phyloP scores from a whole-genome alignment of 2,113 vertebrate genomes.

The Sialia sialis region DNA sequence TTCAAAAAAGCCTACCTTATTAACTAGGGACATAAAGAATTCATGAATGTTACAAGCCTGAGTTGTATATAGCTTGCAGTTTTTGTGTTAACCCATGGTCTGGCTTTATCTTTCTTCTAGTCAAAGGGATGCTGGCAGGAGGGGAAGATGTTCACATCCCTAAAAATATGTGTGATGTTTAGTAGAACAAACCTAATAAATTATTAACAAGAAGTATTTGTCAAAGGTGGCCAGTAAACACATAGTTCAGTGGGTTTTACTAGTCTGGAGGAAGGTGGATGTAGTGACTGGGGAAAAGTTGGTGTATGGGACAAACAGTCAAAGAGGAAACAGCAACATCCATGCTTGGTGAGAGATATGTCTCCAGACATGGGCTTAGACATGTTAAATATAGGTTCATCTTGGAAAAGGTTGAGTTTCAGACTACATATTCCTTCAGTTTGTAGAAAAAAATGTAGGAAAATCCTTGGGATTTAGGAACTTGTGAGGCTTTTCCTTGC shows the following conservation, averaged over 20 bases:
- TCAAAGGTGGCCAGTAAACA: background rate
- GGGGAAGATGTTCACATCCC: background rate
- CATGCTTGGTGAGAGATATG: background rate
- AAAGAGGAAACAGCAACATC: background rate
- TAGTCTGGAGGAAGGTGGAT: background rate
- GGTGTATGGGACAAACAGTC: background rate
- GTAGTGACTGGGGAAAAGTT: background rate
- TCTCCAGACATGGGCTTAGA: background rate
- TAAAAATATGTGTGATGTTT: background rate
- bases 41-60: background rate
- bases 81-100: background rate
- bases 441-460: background rate
- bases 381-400: background rate
- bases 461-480: background rate
- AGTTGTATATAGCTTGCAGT: background rate
- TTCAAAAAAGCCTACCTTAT: background rate
- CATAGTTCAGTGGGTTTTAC: background rate
- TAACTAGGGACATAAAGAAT: conserved; percentile 42
- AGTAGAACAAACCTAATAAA: background rate
- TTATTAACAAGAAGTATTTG: background rate
- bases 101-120: background rate
- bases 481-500: rapidly evolving
- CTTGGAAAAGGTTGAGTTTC: background rate
- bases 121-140: background rate
- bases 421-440: rapidly evolving